Evolutionary conservation across 2,888 invertebrate genomes (phyloP), one percentile per base, ranked within the genome.

Genomic region (Leptarthrus brevirostris): DNA sequence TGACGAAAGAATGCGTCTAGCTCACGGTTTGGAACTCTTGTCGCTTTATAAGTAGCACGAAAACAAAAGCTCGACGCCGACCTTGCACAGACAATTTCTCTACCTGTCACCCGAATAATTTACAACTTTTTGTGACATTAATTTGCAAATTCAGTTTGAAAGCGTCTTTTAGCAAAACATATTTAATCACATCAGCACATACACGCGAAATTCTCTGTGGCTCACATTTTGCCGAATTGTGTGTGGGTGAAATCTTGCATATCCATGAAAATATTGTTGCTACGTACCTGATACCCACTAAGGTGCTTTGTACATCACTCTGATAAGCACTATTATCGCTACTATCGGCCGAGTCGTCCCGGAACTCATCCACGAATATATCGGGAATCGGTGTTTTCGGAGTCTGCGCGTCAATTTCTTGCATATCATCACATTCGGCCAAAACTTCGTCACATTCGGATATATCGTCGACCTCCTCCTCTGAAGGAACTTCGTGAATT

Each of bases 391-490:
- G 44, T 1, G 44, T 22, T n/a, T 64, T 64, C 2, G 47, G 24
- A 44, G 6, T 64, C 14, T 20, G 24, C 22, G 8, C n/a, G 10
- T 44, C 64, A 5, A 8, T 3, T 1, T 20, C 1, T n/a, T 64
- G 64, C 64, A 52, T 69, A 4, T 52, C 69, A 69, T 52, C 69
- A 52, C 69, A 40, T 18, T 52, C 30, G 16, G n/a, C 52, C 2
- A 22, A 26, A 14, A 22, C 24, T 3, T 44, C 56, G 22, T 77
- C 78, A 20, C 69, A 75, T 34, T 78, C 78, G 69, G 69, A 75
- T 40, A 82, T 80, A 70, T 80, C 81, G 40, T 84, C 84, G 6
- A 83, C 81, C 61, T 84, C 84, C 77, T 84, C 84, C 73, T 83
- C 84, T 3, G 84, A 83, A 10, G 80, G 83, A 73, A 80, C 82